A percentile compares a stretch with the other conserved stretches of the same genome.
phyloP scores from a whole-genome alignment of 2,113 vertebrate genomes.

The Jacana jacana region DNA sequence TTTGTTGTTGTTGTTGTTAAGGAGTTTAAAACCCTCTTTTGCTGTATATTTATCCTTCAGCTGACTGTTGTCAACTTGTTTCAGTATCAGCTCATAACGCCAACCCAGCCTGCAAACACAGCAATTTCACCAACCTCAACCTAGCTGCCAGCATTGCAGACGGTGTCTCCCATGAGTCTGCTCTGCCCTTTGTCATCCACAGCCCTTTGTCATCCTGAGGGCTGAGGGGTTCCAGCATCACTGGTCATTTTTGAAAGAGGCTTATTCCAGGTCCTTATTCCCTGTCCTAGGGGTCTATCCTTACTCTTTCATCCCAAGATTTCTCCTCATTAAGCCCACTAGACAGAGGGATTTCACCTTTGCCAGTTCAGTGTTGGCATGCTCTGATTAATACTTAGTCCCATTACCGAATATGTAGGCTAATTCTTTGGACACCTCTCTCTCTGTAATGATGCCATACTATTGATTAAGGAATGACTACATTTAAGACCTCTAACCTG shows the following conservation, averaged over 20 bases:
- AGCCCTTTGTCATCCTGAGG: background rate
- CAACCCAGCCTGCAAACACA: background rate
- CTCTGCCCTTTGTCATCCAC: background rate
- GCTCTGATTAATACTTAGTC: background rate
- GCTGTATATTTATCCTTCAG: background rate
- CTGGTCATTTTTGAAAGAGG: background rate
- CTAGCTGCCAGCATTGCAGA: background rate
- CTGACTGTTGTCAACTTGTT: background rate
- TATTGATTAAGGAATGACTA: background rate
- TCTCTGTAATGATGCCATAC: background rate
- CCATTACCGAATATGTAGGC: background rate
- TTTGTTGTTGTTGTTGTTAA: background rate
- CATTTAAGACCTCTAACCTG: background rate
- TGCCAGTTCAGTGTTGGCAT: background rate
- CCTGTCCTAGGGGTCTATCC: background rate
- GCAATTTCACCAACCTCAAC: background rate
- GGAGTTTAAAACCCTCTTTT: background rate
- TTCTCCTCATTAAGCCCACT: background rate
- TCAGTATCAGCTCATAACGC: background rate
- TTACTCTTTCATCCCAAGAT: background rate
- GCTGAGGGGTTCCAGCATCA: background rate
- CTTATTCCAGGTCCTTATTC: background rate
- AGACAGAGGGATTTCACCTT: background rate
- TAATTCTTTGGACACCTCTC: background rate
- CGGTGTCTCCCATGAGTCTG: background rate